phyloP scores from a whole-genome alignment of 2,888 invertebrate genomes.

The Lysandra bellargus region DNA sequence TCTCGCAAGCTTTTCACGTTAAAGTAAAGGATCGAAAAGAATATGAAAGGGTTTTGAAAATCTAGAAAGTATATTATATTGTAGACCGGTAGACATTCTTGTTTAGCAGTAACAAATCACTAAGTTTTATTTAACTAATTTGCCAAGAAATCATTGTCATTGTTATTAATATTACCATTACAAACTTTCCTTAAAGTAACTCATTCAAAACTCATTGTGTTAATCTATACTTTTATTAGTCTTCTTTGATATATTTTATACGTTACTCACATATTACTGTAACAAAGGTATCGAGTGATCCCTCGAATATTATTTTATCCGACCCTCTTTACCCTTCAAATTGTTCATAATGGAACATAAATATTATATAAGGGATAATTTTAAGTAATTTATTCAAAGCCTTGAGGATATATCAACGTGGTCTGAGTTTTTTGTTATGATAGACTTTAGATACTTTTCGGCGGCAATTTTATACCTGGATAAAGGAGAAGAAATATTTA shows the following conservation, averaged over 20 bases:
- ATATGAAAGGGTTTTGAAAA: background rate
- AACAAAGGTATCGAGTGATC: conserved; percentile 15
- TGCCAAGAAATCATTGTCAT: background rate
- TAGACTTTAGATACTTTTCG: background rate
- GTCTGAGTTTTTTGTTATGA: background rate
- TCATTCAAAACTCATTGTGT: background rate
- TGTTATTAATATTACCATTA: background rate
- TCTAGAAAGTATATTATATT: no score
- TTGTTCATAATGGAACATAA: conserved; percentile 24
- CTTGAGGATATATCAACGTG: background rate
- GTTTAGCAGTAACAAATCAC: no score
- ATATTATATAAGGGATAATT: conserved; percentile 22
- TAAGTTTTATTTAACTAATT: background rate
- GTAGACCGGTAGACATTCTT: no score
- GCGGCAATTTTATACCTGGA: background rate
- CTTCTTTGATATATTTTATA: conserved; percentile 9
- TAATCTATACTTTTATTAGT: background rate
- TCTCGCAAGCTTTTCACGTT: conserved; percentile 25
- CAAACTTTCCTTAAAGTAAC: background rate
- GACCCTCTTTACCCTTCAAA: conserved; percentile 19
- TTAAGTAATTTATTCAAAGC: background rate
- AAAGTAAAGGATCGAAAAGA: background rate
- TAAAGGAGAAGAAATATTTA: background rate
- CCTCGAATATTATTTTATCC: conserved; percentile 21
- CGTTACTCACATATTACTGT: background rate